Conservation (phyloP, 2,797 vertebrate genomes). For the Coregonus sp. region DNA sequence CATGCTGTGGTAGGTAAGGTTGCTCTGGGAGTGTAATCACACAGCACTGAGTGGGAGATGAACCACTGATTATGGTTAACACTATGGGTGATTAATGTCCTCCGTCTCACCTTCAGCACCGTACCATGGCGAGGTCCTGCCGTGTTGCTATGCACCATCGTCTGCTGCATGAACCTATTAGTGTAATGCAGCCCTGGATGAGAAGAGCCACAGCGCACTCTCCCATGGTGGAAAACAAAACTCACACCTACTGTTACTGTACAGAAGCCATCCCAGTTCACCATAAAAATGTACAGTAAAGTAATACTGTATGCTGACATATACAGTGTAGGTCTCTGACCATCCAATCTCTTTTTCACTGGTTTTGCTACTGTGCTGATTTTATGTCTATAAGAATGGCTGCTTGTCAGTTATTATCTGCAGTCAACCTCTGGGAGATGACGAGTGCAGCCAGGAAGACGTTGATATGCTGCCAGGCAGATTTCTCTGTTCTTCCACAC, state of each 20-base stretch:
- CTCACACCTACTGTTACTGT: not conserved
- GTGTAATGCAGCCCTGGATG: not conserved
- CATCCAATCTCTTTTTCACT: not conserved
- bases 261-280: not conserved
- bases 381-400: not conserved
- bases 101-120: not conserved
- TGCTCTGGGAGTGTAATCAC: not conserved
- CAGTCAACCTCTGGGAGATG: not conserved
- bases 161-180: not conserved
- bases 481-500: conserved; percentile 30
- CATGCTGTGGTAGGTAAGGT: not conserved
- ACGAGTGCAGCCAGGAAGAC: not conserved
- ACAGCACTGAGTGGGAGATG: not conserved
- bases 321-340: not conserved
- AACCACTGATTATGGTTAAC: not conserved
- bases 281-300: not conserved
- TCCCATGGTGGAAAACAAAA: not conserved
- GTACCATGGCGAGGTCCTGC: not conserved
- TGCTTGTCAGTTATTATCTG: not conserved
- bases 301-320: no score
- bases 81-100: not conserved
- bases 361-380: not conserved
- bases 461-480: conserved; percentile 32
- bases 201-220: not conserved
- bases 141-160: not conserved